Evolutionary conservation across 1,140 invertebrate genomes (phyloP).

Genomic region (Cyclina sinensis): DNA sequence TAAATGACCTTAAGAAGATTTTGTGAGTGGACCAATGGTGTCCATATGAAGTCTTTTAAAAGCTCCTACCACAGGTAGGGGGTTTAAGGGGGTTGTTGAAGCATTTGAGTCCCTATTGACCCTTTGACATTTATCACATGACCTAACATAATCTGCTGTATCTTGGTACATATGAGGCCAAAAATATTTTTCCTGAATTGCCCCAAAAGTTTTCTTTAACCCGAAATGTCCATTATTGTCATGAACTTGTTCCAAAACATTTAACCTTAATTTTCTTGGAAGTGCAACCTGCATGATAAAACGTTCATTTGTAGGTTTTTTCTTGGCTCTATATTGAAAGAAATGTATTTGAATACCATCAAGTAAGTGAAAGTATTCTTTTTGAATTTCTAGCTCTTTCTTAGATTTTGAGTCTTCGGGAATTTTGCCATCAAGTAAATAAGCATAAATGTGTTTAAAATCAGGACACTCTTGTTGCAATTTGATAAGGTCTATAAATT

Average conservation of each 20-base stretch:
- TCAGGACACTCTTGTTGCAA: slow-evolving; percentile 19
- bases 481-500: not conserved
- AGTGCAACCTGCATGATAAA: slow-evolving; percentile 58
- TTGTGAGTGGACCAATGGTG: slow-evolving; percentile 64
- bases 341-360: slow-evolving; percentile 70
- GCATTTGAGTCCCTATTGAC: not conserved
- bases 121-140: slow-evolving; percentile 59
- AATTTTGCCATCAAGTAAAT: slow-evolving; percentile 34
- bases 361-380: slow-evolving; percentile 62
- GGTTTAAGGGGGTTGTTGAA: slow-evolving; percentile 16
- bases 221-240: slow-evolving; percentile 69
- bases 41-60: slow-evolving; percentile 68
- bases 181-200: slow-evolving; percentile 43
- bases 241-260: slow-evolving; percentile 61
- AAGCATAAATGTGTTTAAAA: slow-evolving; percentile 46
- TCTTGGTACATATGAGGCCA: slow-evolving; percentile 62
- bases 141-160: slow-evolving; percentile 23
- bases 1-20: slow-evolving; percentile 44
- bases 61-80: slow-evolving; percentile 41
- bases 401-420: slow-evolving; percentile 59
- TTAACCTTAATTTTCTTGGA: slow-evolving; percentile 57
- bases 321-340: slow-evolving; percentile 64
- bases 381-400: slow-evolving; percentile 46
- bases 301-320: slow-evolving; percentile 25
- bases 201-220: not conserved